These are phyloP conservation scores for Actinostola sp. DNA, from an alignment of 92 coral and sea anemone genomes.

Conservation along the genomic window DNA sequence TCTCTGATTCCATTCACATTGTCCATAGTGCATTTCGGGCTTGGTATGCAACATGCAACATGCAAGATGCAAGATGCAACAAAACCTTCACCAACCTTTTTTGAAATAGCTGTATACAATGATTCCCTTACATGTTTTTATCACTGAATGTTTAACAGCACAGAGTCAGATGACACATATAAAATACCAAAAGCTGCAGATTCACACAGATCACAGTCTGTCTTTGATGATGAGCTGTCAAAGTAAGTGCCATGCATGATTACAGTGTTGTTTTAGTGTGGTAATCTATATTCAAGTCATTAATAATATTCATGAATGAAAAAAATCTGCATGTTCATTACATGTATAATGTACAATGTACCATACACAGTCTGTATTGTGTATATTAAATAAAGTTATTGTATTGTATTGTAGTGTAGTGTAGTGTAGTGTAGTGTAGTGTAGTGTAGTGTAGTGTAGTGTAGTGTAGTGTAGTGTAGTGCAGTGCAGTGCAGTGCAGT, in stretches of 20 bases:
- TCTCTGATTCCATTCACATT: no score
- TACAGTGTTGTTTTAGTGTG: neutral
- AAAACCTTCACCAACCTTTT: neutral
- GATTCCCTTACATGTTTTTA: neutral
- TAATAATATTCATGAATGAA: neutral
- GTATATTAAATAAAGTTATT: no score
- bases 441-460: no score
- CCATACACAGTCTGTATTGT: no score
- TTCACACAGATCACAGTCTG: slow-evolving; percentile 77
- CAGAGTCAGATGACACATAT: slow-evolving; percentile 66
- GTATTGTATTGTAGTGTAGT: no score
- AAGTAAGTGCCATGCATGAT: slow-evolving; percentile 54
- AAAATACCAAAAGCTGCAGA: slow-evolving; percentile 81
- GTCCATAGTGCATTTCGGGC: no score
- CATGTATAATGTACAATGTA: no score
- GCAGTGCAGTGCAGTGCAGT: no score
- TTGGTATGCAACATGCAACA: no score
- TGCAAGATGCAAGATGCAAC: neutral
- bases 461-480: no score
- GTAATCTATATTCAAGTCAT: neutral
- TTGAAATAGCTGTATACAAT: neutral
- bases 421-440: no score
- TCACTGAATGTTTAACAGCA: slow-evolving; percentile 16
- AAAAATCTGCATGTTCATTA: neutral
- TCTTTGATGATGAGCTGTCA: slow-evolving; percentile 85